Evolutionary conservation across 2,888 invertebrate species (phyloP).

Genomic region (Caradrina kadenii): DNA sequence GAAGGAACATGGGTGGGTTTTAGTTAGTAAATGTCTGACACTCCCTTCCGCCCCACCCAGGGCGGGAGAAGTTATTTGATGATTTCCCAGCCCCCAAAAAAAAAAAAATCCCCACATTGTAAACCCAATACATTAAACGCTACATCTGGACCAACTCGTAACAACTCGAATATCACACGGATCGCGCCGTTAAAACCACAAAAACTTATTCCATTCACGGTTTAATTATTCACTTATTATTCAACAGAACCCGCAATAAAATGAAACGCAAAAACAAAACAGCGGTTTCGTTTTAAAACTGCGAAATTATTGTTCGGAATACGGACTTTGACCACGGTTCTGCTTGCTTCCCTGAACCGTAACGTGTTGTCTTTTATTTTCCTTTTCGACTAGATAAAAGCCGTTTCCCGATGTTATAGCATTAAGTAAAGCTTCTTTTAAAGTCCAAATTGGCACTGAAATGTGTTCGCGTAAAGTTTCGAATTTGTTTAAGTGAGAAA

Average conservation of each 20-base stretch:
- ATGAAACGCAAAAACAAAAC: conserved; percentile 45
- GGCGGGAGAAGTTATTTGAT: too few relatives aligned
- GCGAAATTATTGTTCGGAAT: conserved; percentile 65
- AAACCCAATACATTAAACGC: neutral
- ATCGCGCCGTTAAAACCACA: conserved; percentile 29
- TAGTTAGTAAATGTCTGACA: too few relatives aligned
- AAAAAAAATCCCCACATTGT: neutral
- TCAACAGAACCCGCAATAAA: conserved; percentile 43
- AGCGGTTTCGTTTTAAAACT: conserved; percentile 56
- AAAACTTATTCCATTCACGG: conserved; percentile 30
- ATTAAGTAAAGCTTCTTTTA: conserved; percentile 66
- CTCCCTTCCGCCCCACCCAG: too few relatives aligned
- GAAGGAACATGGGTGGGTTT: too few relatives aligned
- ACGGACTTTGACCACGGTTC: conserved; percentile 67
- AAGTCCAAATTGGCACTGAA: conserved; percentile 59
- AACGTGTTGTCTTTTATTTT: conserved; percentile 71
- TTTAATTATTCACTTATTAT: conserved; percentile 55
- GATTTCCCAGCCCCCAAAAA: too few relatives aligned
- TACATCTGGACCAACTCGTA: conserved; percentile 12
- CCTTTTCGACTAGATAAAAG: conserved; percentile 72
- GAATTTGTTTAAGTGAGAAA: conserved; percentile 45
- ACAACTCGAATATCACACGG: conserved; percentile 15
- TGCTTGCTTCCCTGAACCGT: conserved; percentile 59
- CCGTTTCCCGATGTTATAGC: conserved; percentile 67
- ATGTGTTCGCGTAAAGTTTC: conserved; percentile 46